Base-by-base conservation (phyloP, 2,797 vertebrate species). In the Aphelocoma californica region DNA sequence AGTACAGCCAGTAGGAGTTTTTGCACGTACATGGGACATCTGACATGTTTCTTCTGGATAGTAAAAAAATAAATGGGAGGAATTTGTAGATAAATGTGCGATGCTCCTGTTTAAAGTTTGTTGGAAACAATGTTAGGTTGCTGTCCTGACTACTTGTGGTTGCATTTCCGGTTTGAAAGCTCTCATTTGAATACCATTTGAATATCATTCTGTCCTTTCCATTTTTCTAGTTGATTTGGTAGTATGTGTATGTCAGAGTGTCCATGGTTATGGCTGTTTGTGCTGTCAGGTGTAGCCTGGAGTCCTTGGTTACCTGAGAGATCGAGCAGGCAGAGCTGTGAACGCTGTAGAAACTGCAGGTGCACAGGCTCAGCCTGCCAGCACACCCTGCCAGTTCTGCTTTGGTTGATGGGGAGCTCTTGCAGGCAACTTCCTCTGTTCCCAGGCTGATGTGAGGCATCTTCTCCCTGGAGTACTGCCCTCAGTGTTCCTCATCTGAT, bases 21-120 rank as follows among this genome's bases (percentile, higher is more conserved):
- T 32, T 83, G 65, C 36, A 31, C 1, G 1, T 19, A 14, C 8
- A 0, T 28, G 4, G 21, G 10, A 9, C 0, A 0, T 64, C 53
- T 61, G 50, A 74, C 24, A 24, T 64, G 42, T 17, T 85, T 40
- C 57, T 91, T 16, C 18, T 56, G 65, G 48, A 12, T 13, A 48
- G 48, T 34, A 32, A 40, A 51, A 88, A 42, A 57, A 16, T 6
- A 26, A 12, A 14, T 1, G 12, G 36, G 42, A 64, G 29, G 65
- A 69, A 62, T 36, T 38, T 47, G 65, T 31, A 58, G 64, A 28
- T 77, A 70, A 58, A 38, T 29, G 13, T 28, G 42, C 24, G 20
- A 11, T 54, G 31, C 15, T 85, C 25, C 38, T 48, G 24, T 57
- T 32, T 16, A 5, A 72, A 58, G 23, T 20, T 45, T 78, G 24